These are phyloP conservation scores for Heliconius congener DNA, from an alignment of 1,140 invertebrate species.

Conservation along the genomic window DNA sequence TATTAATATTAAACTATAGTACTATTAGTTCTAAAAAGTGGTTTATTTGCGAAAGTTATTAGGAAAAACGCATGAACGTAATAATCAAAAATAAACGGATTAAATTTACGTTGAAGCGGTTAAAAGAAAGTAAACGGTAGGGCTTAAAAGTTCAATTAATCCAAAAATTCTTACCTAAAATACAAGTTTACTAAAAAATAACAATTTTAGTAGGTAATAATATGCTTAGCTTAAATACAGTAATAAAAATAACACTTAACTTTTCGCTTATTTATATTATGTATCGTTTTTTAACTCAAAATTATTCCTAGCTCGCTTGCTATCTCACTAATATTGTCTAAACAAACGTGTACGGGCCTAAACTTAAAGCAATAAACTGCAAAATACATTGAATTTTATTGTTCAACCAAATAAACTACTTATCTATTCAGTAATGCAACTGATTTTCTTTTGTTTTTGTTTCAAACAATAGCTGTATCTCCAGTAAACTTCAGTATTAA, in stretches of 20 bases:
- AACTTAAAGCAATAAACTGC: neutral
- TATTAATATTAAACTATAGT: no score
- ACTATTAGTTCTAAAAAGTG: neutral
- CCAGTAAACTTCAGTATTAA: constrained; percentile 5
- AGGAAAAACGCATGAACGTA: neutral
- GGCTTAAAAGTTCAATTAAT: no score
- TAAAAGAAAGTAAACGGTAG: neutral
- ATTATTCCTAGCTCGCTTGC: no score
- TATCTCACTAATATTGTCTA: neutral
- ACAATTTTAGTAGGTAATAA: no score
- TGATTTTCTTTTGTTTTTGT: neutral
- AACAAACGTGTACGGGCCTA: neutral
- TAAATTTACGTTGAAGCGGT: neutral
- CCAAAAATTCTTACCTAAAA: no score
- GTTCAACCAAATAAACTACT: neutral
- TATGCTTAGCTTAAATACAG: neutral
- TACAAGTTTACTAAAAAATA: no score
- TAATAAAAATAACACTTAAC: neutral
- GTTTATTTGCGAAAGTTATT: neutral
- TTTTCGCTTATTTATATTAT: neutral
- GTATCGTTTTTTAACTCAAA: neutral
- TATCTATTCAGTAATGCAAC: neutral
- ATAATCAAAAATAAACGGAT: neutral
- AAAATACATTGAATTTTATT: neutral
- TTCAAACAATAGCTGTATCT: constrained; percentile 9